These are phyloP conservation scores for Charadrius vociferus DNA, from an alignment of 2,113 vertebrate genomes.

Conservation along the genomic window DNA sequence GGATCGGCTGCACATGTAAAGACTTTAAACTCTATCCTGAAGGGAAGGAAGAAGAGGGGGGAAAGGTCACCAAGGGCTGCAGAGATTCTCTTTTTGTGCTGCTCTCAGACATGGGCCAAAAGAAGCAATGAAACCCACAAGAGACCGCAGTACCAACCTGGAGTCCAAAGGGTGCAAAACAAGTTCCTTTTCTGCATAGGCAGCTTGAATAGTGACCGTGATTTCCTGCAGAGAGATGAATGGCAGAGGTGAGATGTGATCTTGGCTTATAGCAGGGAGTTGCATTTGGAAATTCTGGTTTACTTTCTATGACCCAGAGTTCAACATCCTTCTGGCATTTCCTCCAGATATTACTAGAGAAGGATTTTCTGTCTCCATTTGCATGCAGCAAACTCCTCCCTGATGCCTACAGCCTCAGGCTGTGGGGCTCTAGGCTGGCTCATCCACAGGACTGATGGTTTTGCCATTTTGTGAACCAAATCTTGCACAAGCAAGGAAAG, in stretches of 20 bases:
- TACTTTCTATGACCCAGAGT: neutral
- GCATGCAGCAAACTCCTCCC: neutral
- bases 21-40: conserved; percentile 47
- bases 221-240: conserved; percentile 33
- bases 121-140: neutral
- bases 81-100: neutral
- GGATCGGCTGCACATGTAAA: conserved; percentile 25
- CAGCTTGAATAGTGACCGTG: conserved; percentile 56
- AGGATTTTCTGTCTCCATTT: neutral
- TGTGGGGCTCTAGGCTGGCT: neutral
- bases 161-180: conserved; percentile 54
- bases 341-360: neutral
- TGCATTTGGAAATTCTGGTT: neutral
- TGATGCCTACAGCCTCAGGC: neutral
- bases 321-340: neutral
- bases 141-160: conserved; percentile 41
- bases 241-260: neutral
- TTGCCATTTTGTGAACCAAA: neutral
- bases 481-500: neutral
- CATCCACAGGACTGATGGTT: neutral
- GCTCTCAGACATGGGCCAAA: neutral
- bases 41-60: neutral
- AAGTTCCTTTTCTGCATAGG: conserved; percentile 81
- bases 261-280: neutral
- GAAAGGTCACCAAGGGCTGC: neutral